Base-by-base conservation (phyloP, 1,140 invertebrate genomes). In the Aphelenchoides fujianensis region DNA sequence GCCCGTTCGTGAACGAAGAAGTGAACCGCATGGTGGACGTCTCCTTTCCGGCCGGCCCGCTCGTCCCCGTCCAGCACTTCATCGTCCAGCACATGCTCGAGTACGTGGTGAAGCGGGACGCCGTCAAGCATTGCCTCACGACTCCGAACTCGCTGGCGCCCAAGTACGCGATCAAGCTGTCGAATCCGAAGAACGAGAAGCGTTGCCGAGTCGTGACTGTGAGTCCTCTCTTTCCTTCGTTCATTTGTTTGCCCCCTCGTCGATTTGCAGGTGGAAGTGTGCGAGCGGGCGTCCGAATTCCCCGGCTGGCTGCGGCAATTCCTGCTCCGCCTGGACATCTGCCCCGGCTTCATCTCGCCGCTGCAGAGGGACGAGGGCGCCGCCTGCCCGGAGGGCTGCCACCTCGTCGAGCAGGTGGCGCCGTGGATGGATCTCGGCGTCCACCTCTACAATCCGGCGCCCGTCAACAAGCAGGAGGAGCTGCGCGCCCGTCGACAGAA, bases 261-360 rank as follows among this genome's bases (percentile, higher is more conserved):
- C 27, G 59, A 30, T 35, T n/a, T 66, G 19, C 16, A 66, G 31
- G 63, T 66, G 16, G 63, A 66, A 66, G 32, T 66, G 3, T 66
- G 63, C 63, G 63, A 66, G 53, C 37, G 23, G 0, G 63, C 63
- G 12, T 35, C 19, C 32, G n/a, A 66, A 35, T 66, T 66, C 32
- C 28, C 63, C 9, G 63, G 63, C 12, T 66, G 63, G 63, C 32
- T 66, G 12, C 63, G 63, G 12, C 63, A 66, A 30, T 66, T 66
- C 34, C 32, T 66, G 32, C 32, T 66, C 12, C n/a, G 16, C 30
- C 36, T 36, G 12, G 63, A 66, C 27, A 66, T 66, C 7, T 66
- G 63, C 32, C 63, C 63, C 27, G 53, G 53, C 53, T 66, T 66
- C 32, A 66, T 66, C 30, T 66, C 63, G 31, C 63, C 63, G 12